Percentiles rank a stretch among this genome's conserved stretches.
These are phyloP conservation scores for Chirona hameri DNA, from an alignment of 2,888 invertebrate species.

Conservation along the genomic window DNA sequence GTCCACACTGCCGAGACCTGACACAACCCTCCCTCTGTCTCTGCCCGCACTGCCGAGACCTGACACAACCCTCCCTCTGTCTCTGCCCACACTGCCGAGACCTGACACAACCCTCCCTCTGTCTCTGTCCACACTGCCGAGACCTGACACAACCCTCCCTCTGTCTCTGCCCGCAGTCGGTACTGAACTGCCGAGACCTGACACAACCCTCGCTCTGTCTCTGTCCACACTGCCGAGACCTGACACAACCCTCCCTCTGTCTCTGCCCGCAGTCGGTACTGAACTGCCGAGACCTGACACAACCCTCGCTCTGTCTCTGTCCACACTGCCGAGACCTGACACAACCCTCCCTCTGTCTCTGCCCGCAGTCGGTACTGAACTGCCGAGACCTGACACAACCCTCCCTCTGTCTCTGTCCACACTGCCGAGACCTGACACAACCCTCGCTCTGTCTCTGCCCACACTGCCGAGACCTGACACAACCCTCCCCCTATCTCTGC, in stretches of 20 bases:
- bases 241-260: background rate
- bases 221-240: conserved; percentile 47
- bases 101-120: background rate
- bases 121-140: conserved; percentile 47
- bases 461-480: conserved; percentile 47
- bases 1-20: conserved; percentile 47
- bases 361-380: conserved; percentile 76
- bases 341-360: background rate
- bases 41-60: conserved; percentile 47
- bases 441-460: conserved; percentile 2
- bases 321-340: conserved; percentile 47
- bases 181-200: conserved; percentile 67
- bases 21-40: background rate
- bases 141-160: background rate
- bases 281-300: conserved; percentile 58
- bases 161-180: conserved; percentile 59
- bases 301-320: background rate
- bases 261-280: conserved; percentile 68
- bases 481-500: background rate
- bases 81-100: conserved; percentile 47
- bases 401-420: conserved; percentile 38
- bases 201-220: background rate
- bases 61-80: background rate
- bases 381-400: conserved; percentile 52
- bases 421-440: conserved; percentile 46